Conservation (phyloP, 2,113 vertebrate species). For the Rhinolophus sinicus region DNA sequence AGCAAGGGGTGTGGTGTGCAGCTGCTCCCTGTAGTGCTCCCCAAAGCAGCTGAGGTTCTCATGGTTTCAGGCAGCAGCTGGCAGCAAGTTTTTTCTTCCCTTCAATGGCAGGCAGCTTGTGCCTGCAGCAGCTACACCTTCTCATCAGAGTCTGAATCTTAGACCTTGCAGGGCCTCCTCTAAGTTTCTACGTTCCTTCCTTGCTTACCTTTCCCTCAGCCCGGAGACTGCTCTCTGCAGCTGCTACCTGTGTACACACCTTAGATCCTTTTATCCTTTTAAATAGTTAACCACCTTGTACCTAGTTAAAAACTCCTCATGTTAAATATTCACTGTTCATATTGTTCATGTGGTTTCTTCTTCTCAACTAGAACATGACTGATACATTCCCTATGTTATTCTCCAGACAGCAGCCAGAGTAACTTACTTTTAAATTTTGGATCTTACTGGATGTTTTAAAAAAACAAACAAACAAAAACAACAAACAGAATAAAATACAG, state of each 20-base stretch:
- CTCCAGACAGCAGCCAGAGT: background rate
- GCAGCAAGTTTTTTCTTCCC: background rate
- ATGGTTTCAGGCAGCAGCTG: background rate
- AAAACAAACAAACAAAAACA: background rate
- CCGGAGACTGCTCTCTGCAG: background rate
- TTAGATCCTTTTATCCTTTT: background rate
- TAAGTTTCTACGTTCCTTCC: background rate
- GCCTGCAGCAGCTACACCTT: background rate
- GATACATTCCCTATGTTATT: background rate
- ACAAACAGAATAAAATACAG: background rate
- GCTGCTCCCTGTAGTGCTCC: background rate
- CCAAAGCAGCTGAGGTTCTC: background rate
- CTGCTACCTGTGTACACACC: background rate
- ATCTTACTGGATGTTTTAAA: background rate
- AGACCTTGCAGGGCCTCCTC: background rate
- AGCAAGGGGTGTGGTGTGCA: background rate
- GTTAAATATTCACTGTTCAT: background rate
- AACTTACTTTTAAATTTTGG: background rate
- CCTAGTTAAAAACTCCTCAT: background rate
- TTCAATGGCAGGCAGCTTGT: background rate
- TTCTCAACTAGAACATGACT: background rate
- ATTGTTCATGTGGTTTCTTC: background rate
- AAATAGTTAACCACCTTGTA: background rate
- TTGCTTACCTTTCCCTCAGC: background rate
- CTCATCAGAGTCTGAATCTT: background rate